Evolutionary conservation across 2,113 vertebrate species (phyloP).

Genomic region (Scolopax mira): DNA sequence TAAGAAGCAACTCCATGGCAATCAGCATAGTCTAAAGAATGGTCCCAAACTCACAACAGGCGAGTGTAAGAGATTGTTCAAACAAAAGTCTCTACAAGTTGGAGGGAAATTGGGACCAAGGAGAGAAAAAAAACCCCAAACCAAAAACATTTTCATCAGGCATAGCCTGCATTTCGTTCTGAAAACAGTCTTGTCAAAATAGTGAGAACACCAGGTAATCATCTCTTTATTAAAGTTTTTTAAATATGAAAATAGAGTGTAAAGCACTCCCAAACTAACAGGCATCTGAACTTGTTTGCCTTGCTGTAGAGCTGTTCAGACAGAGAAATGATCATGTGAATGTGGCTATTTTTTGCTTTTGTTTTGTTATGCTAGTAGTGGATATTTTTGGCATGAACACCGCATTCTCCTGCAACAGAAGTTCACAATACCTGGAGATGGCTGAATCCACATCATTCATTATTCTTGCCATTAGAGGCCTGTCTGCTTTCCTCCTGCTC

Average conservation of each 20-base stretch:
- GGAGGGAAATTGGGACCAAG: background rate
- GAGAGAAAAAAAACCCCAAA: too few relatives aligned
- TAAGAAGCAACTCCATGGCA: background rate
- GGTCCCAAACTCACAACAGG: background rate
- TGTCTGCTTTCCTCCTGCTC: background rate
- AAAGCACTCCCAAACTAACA: background rate
- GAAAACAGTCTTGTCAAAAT: background rate
- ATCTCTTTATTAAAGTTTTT: background rate
- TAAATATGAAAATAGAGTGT: background rate
- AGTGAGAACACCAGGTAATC: background rate
- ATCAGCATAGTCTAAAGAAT: background rate
- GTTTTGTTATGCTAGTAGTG: background rate
- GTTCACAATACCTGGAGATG: background rate
- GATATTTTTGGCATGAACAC: background rate
- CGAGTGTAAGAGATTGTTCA: background rate
- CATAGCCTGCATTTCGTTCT: background rate
- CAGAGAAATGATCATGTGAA: background rate
- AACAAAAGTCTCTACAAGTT: background rate
- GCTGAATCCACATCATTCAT: background rate
- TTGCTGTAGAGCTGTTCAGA: background rate
- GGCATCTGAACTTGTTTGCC: background rate
- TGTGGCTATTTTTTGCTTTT: background rate
- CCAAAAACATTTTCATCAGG: background rate
- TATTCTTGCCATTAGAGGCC: background rate
- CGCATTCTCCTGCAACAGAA: background rate